Conservation (phyloP, 2,113 vertebrate species). For the Garra rufa region DNA sequence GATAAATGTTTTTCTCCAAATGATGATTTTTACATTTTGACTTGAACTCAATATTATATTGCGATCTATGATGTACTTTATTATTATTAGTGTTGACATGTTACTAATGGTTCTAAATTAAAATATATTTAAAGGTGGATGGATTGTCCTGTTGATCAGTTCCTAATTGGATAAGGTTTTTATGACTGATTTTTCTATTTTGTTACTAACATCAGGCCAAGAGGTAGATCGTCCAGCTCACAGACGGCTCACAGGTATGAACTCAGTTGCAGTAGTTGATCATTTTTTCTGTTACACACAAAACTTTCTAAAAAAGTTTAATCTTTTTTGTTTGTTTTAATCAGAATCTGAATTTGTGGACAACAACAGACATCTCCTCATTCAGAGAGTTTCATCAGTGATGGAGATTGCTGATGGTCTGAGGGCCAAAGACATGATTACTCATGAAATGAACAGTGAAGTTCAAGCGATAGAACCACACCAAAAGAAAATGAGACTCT, state of each 20-base stretch:
- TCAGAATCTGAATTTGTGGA: conserved; percentile 33
- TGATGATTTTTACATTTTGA: too few relatives aligned
- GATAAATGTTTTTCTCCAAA: too few relatives aligned
- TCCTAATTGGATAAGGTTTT: not conserved
- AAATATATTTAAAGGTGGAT: too few relatives aligned
- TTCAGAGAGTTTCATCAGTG: conserved; percentile 36
- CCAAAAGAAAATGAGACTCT: not conserved
- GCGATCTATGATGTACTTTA: not conserved
- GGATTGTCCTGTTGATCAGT: too few relatives aligned
- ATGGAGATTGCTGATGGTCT: conserved; percentile 39
- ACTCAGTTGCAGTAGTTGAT: not conserved
- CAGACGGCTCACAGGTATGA: not conserved
- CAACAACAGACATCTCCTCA: not conserved
- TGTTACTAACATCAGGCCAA: not conserved
- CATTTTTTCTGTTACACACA: too few relatives aligned
- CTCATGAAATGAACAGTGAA: not conserved
- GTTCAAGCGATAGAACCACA: not conserved
- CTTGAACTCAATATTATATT: not conserved
- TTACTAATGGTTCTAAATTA: too few relatives aligned
- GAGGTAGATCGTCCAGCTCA: not conserved
- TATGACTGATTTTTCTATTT: not conserved
- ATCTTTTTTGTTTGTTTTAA: not conserved
- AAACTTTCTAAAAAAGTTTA: too few relatives aligned
- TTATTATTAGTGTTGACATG: too few relatives aligned
- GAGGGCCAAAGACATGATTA: not conserved